Conservation (phyloP, 2,888 invertebrate genomes). For the Clostera curtula region DNA sequence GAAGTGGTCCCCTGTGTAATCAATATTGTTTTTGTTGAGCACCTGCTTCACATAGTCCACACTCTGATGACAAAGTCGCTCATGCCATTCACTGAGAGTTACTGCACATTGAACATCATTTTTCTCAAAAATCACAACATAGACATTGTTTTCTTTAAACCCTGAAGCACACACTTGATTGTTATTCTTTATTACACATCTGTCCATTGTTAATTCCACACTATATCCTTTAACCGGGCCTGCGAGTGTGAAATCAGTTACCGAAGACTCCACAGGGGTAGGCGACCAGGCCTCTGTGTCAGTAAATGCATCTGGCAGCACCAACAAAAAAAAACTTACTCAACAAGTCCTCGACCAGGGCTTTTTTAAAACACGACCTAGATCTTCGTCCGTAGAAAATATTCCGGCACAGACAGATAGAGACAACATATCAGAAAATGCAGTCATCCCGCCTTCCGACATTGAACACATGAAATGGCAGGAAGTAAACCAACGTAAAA, state of each 20-base stretch:
- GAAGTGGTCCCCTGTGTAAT: neutral
- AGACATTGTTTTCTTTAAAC: neutral
- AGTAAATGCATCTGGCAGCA: constrained; percentile 1
- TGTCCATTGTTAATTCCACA: neutral
- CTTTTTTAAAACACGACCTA: too few species aligned
- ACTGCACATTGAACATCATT: neutral
- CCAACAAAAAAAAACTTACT: constrained; percentile 2
- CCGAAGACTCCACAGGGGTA: neutral
- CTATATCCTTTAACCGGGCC: too few species aligned
- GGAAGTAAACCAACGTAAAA: constrained; percentile 1
- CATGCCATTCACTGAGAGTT: constrained; percentile 4
- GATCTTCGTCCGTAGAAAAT: constrained; percentile 2
- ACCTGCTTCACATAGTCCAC: constrained; percentile 2
- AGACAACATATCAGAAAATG: too few species aligned
- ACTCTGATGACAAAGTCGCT: constrained; percentile 4
- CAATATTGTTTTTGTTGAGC: constrained; percentile 1
- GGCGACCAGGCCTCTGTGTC: too few species aligned
- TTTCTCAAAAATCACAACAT: neutral
- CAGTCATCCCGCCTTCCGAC: neutral
- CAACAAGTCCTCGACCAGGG: constrained; percentile 1
- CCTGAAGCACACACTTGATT: neutral
- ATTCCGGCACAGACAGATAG: too few species aligned
- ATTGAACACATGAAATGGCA: constrained; percentile 1
- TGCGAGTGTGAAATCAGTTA: constrained; percentile 1
- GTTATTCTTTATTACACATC: neutral